phyloP scores from a whole-genome alignment of 30 jellyfish, hydroid and myxozoan genomes.

The Mastigias papua region DNA sequence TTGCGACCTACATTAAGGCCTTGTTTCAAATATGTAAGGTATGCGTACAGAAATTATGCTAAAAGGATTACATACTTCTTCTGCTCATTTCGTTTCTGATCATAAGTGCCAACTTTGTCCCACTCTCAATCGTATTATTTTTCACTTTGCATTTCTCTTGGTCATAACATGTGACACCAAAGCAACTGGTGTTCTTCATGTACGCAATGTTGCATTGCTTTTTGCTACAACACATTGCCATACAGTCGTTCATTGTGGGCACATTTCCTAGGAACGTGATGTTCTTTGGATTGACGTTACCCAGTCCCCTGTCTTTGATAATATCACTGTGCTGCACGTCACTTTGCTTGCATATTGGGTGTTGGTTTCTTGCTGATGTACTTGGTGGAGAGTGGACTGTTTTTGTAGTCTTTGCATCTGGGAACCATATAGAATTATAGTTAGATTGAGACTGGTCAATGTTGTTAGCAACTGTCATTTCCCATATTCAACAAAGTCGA shows the following conservation, averaged over 20 bases:
- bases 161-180: conserved; percentile 92
- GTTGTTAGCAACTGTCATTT: too few species aligned
- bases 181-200: conserved; percentile 92
- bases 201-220: conserved; percentile 93
- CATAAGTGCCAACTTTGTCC: conserved; percentile 93
- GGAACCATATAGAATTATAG: background rate
- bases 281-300: conserved; percentile 78
- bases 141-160: conserved; percentile 86
- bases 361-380: conserved; percentile 82
- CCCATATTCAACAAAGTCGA: too few species aligned
- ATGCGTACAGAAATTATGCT: too few species aligned
- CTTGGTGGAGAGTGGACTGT: conserved; percentile 39
- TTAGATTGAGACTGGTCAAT: too few species aligned
- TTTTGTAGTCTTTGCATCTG: conserved; percentile 18
- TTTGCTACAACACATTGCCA: conserved; percentile 97
- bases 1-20: too few species aligned
- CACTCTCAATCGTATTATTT: conserved; percentile 77
- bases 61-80: conserved; percentile 88
- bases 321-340: conserved; percentile 92
- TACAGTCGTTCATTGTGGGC: conserved; percentile 95
- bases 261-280: conserved; percentile 95
- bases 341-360: conserved; percentile 88
- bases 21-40: too few species aligned
- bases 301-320: conserved; percentile 79
- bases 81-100: conserved; percentile 92